These are phyloP conservation scores for Drosophila pseudoananassae DNA, from an alignment of 1,140 invertebrate species.

Conservation along the genomic window DNA sequence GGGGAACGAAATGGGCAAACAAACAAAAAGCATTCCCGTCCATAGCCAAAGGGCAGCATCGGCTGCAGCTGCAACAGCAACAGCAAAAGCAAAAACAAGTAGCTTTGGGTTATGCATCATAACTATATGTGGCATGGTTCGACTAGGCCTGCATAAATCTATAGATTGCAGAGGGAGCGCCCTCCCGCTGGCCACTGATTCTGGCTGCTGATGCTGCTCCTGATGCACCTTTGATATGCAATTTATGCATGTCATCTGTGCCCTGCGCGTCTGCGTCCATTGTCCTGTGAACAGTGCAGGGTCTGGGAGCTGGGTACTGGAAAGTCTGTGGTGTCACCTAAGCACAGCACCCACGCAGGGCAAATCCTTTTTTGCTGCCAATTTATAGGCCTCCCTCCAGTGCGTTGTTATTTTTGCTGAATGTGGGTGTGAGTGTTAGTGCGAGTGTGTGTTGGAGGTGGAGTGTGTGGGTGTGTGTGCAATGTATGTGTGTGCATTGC, in stretches of 20 bases:
- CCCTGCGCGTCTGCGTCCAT: slow-evolving; percentile 58
- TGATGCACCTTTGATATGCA: slow-evolving; percentile 81
- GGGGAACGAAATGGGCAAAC: slow-evolving; percentile 37
- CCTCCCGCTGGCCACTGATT: slow-evolving; percentile 17
- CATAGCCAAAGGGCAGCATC: slow-evolving; percentile 50
- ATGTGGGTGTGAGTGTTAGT: slow-evolving; percentile 9
- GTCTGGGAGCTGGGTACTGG: background rate
- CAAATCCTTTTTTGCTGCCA: slow-evolving; percentile 69
- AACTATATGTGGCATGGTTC: slow-evolving; percentile 56
- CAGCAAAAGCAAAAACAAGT: slow-evolving; percentile 5
- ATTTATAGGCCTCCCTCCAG: slow-evolving; percentile 66
- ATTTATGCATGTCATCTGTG: slow-evolving; percentile 80
- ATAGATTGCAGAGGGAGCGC: slow-evolving; percentile 63
- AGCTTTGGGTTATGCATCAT: slow-evolving; percentile 78
- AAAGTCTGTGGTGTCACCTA: slow-evolving; percentile 28
- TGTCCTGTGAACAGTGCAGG: slow-evolving; percentile 28
- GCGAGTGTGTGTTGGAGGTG: slow-evolving; percentile 3
- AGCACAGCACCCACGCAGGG: slow-evolving; percentile 55
- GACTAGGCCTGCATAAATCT: slow-evolving; percentile 72
- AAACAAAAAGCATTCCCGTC: slow-evolving; percentile 73
- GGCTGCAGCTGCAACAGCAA: slow-evolving; percentile 32
- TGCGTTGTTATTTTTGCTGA: slow-evolving; percentile 38
- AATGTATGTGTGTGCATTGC: slow-evolving; percentile 50
- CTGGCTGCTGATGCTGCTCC: slow-evolving; percentile 30
- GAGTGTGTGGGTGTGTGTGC: slow-evolving; percentile 12